Evolutionary conservation across 2,113 vertebrate genomes (phyloP).

Genomic region (Morone saxatilis): DNA sequence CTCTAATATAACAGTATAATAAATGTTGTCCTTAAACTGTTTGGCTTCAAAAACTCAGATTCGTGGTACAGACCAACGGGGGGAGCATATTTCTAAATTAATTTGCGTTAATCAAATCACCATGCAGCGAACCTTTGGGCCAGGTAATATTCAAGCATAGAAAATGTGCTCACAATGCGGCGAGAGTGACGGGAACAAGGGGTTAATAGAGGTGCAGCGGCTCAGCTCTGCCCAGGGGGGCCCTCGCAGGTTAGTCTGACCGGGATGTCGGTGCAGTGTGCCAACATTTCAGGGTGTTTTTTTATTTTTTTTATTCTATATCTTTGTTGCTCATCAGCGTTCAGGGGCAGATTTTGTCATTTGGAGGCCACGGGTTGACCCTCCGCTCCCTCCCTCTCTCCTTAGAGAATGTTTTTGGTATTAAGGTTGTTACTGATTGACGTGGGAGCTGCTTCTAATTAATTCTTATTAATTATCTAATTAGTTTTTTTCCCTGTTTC

Average conservation of each 20-base stretch:
- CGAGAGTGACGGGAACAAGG: not conserved
- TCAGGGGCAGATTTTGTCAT: not conserved
- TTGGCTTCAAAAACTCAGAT: too few species aligned
- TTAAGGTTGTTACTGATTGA: too few species aligned
- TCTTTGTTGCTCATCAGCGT: not conserved
- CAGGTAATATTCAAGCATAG: not conserved
- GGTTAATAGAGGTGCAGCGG: slow-evolving; percentile 1
- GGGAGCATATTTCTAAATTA: not conserved
- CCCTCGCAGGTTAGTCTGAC: not conserved
- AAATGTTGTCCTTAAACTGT: too few species aligned
- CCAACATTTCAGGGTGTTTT: not conserved
- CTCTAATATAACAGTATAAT: too few species aligned
- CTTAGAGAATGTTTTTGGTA: too few species aligned
- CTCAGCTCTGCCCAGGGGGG: not conserved
- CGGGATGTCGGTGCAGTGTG: not conserved
- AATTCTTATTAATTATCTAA: too few species aligned
- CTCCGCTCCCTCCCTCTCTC: too few species aligned
- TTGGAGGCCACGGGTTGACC: too few species aligned
- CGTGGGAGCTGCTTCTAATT: too few species aligned
- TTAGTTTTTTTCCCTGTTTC: too few species aligned
- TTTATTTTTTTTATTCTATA: too few species aligned
- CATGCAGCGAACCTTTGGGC: not conserved
- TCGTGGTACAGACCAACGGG: not conserved
- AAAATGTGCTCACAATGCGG: not conserved
- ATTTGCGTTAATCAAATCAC: not conserved